Conservation (phyloP, 2,113 vertebrate genomes). For the Pithys albifrons region DNA sequence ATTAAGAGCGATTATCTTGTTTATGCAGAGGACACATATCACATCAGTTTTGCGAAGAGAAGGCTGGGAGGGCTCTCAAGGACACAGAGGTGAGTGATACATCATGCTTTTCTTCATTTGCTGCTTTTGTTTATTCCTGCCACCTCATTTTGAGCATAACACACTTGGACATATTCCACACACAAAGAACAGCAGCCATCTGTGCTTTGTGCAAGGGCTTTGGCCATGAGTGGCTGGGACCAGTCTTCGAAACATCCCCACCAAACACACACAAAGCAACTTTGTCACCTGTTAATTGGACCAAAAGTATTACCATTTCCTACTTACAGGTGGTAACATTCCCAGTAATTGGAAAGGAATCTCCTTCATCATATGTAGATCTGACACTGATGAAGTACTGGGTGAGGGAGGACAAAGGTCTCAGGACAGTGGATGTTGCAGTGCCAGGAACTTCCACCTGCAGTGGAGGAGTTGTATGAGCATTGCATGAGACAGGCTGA, state of each 20-base stretch:
- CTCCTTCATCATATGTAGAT: constrained; percentile 77
- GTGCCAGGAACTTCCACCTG: constrained; percentile 84
- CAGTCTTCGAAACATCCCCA: not conserved
- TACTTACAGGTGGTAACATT: constrained; percentile 89
- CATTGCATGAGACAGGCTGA: not conserved
- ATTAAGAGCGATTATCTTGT: constrained; percentile 27
- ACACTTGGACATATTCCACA: not conserved
- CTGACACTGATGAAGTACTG: constrained; percentile 84
- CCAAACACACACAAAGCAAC: not conserved
- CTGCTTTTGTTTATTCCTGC: not conserved
- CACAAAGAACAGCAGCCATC: not conserved
- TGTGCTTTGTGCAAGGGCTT: not conserved
- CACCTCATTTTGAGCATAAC: not conserved
- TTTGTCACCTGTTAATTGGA: not conserved
- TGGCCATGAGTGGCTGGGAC: not conserved
- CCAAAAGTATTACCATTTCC: not conserved
- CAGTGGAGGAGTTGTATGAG: not conserved
- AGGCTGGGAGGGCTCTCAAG: not conserved
- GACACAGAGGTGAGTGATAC: not conserved
- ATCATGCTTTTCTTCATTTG: not conserved
- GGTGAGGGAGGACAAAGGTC: constrained; percentile 86
- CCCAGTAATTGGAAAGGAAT: constrained; percentile 82
- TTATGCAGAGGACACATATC: not conserved
- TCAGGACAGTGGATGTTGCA: constrained; percentile 76
- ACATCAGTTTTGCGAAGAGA: not conserved